Base-by-base conservation (phyloP, 2,888 invertebrate genomes). In the Xylota sylvarum region DNA sequence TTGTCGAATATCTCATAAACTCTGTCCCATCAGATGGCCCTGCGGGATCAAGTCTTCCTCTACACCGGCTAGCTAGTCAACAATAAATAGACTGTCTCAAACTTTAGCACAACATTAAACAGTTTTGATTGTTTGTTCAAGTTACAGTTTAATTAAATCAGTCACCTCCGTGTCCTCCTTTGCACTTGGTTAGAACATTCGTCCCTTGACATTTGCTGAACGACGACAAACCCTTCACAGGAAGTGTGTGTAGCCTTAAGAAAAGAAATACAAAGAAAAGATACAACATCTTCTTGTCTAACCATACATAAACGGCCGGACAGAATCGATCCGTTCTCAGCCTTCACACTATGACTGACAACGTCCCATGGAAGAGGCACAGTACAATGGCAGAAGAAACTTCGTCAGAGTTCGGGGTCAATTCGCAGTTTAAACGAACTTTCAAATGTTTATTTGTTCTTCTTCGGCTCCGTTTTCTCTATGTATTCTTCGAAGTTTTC, bases 111-210 rank as follows among this genome's bases (percentile, higher is more conserved):
- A 86, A 81, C 81, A 81, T 81, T 81, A 86, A 86, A 81, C 76
- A 77, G 76, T 77, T 76, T 67, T 72, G 85, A 86, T 86, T 86
- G 85, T 81, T 86, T 81, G 76, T 77, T 81, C 81, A 77, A 81
- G 81, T 86, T 86, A 81, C 81, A 81, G 76, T 86, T 86, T 86
- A 86, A 86, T 86, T 86, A 86, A 86, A 86, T 81, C 79, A 67
- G 67, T 55, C 65, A 30, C 58, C 65, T 27, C 55, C 30, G 19
- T 14, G 19, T 0, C 40, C 74, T 19, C 30, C 14, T 12, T 32
- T 58, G 7, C 43, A 77, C 55, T 80, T 52, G 9, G 46, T 32
- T 55, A 19, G 32, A 82, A 70, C 48, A 64, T 43, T 56, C 70
- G 19, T 52, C 65, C 58, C 76, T 19, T 50, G 69, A 50, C 62